phyloP scores from a whole-genome alignment of 2,113 vertebrate genomes.

The Clupea harengus region DNA sequence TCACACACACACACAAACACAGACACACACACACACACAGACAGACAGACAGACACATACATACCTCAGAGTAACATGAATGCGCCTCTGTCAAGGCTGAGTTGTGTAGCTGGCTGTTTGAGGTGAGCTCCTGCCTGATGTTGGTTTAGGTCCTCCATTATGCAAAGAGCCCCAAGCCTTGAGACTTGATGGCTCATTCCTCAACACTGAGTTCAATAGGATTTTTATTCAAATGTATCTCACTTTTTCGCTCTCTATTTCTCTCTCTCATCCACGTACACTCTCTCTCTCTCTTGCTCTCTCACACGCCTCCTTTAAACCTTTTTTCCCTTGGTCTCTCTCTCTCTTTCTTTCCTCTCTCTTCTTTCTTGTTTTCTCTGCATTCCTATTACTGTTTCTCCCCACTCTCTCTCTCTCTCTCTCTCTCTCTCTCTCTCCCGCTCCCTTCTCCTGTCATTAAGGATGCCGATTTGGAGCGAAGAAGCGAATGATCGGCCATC shows the following conservation, averaged over 20 bases:
- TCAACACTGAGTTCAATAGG: constrained; percentile 29
- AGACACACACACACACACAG: neutral
- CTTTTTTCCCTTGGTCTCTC: neutral
- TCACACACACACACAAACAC: neutral
- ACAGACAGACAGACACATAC: neutral
- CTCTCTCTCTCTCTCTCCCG: neutral
- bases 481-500: constrained; percentile 29
- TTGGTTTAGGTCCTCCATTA: constrained; percentile 29
- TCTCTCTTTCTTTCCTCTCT: neutral
- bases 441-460: constrained; percentile 12
- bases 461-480: neutral
- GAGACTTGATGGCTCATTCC: constrained; percentile 22
- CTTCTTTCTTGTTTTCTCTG: neutral
- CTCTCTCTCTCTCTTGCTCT: constrained; percentile 2
- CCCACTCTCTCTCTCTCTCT: no score
- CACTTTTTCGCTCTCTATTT: neutral
- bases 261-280: neutral
- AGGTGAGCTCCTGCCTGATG: constrained; percentile 7
- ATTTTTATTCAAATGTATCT: constrained; percentile 37
- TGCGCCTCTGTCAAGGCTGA: constrained; percentile 15
- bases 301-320: no score
- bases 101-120: constrained; percentile 13
- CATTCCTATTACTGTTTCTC: neutral
- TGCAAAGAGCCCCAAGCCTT: constrained; percentile 23
- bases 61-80: neutral